Percentiles rank a stretch among this genome's conserved stretches.
phyloP scores from a whole-genome alignment of 2,797 vertebrate genomes.

The Poecilia velifera region DNA sequence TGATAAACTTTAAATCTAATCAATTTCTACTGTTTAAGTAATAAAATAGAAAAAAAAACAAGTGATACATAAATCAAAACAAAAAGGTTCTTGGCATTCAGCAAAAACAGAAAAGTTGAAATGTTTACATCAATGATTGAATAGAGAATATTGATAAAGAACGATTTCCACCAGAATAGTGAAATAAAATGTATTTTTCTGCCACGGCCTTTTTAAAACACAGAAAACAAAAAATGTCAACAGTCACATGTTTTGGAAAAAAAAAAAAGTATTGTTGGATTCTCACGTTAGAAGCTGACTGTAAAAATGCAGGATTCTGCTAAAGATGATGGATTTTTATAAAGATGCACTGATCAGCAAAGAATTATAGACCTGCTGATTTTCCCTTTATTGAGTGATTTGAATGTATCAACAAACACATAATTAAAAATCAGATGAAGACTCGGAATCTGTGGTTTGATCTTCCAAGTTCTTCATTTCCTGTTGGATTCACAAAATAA shows the following conservation, averaged over 20 bases:
- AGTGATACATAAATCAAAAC: constrained; percentile 15
- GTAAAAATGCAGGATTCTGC: neutral
- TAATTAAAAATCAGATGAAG: neutral
- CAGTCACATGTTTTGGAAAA: constrained; percentile 39
- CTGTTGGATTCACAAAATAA: neutral
- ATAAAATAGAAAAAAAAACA: neutral
- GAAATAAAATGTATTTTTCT: constrained; percentile 22
- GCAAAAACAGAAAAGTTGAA: constrained; percentile 25
- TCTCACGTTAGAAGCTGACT: neutral
- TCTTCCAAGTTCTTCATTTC: neutral
- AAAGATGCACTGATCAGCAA: neutral
- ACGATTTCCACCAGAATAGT: constrained; percentile 17
- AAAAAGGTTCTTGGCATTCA: neutral
- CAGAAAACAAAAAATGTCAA: constrained; percentile 18
- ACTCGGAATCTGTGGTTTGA: neutral
- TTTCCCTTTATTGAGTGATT: neutral
- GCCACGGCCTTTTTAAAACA: constrained; percentile 35
- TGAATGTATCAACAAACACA: neutral
- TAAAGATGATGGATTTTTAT: constrained; percentile 5
- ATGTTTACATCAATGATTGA: constrained; percentile 32
- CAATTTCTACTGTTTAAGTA: neutral
- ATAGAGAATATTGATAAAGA: constrained; percentile 4
- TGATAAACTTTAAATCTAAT: constrained; percentile 1
- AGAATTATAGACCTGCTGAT: neutral
- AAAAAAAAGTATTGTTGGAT: constrained; percentile 18